Percentiles rank a stretch among this genome's conserved stretches.
phyloP scores from a whole-genome alignment of 2,113 vertebrate species.

The Bothrops jararaca region DNA sequence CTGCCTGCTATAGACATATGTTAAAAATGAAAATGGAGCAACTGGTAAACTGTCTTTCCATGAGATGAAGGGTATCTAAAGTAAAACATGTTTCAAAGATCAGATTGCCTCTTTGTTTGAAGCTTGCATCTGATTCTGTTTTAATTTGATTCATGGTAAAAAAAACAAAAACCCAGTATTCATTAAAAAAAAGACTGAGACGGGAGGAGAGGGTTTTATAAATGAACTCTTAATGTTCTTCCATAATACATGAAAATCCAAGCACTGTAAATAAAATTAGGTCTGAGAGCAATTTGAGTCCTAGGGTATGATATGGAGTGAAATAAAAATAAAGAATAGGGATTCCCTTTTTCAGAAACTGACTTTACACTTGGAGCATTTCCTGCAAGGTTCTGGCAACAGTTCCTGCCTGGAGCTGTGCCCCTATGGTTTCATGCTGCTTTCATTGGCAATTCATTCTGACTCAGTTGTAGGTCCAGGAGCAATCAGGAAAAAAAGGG shows the following conservation, averaged over 20 bases:
- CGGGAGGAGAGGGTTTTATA: neutral
- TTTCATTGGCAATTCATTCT: neutral
- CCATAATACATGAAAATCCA: neutral
- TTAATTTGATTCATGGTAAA: neutral
- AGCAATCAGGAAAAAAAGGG: neutral
- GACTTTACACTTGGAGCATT: neutral
- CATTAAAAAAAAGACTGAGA: neutral
- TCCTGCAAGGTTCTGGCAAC: neutral
- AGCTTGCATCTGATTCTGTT: neutral
- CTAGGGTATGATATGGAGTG: neutral
- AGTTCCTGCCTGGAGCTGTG: neutral
- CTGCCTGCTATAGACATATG: neutral
- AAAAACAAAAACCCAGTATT: neutral
- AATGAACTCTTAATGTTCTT: neutral
- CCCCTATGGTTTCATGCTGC: neutral
- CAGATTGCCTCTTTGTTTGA: neutral
- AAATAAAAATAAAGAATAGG: neutral
- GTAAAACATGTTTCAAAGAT: neutral
- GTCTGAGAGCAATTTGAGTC: neutral
- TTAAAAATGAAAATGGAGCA: neutral
- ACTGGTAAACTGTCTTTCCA: neutral
- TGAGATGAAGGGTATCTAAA: neutral
- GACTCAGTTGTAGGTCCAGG: neutral
- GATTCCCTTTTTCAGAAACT: neutral
- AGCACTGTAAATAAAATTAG: neutral